Conservation (phyloP, 2,113 vertebrate species). For the Ictidomys tridecemlineatus region DNA sequence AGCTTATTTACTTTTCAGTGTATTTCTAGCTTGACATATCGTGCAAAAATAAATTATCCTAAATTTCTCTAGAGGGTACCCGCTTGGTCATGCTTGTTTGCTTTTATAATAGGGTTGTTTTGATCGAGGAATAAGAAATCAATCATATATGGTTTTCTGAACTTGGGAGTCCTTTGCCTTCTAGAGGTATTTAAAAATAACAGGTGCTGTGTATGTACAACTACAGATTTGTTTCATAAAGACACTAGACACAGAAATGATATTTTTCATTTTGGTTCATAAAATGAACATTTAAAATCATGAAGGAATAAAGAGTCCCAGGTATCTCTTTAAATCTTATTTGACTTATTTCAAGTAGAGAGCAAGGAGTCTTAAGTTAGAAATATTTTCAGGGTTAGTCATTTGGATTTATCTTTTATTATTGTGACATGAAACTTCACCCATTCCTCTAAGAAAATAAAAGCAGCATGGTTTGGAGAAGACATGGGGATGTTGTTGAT, state of each 20-base stretch:
- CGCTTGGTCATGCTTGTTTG: conserved; percentile 6
- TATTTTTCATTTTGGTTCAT: conserved; percentile 9
- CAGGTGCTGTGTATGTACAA: neutral
- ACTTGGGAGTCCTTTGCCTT: conserved; percentile 26
- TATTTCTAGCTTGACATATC: conserved; percentile 57
- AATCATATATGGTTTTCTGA: conserved; percentile 36
- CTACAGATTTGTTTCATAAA: neutral
- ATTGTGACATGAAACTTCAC: neutral
- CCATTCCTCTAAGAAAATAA: neutral
- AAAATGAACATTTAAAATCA: conserved; percentile 19
- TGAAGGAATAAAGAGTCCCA: neutral
- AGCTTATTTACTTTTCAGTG: conserved; percentile 28
- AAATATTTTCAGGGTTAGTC: neutral
- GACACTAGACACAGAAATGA: neutral
- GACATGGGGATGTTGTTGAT: neutral
- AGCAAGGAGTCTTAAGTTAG: neutral
- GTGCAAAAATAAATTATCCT: conserved; percentile 63
- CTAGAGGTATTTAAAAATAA: conserved; percentile 51
- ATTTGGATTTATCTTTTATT: conserved; percentile 16
- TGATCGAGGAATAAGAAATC: conserved; percentile 42
- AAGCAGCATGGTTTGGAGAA: neutral
- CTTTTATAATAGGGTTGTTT: conserved; percentile 59
- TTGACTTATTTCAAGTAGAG: neutral
- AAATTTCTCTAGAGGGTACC: conserved; percentile 52
- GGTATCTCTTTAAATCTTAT: neutral